Conservation (phyloP, 2,113 vertebrate genomes). For the Megaceryle maxima region DNA sequence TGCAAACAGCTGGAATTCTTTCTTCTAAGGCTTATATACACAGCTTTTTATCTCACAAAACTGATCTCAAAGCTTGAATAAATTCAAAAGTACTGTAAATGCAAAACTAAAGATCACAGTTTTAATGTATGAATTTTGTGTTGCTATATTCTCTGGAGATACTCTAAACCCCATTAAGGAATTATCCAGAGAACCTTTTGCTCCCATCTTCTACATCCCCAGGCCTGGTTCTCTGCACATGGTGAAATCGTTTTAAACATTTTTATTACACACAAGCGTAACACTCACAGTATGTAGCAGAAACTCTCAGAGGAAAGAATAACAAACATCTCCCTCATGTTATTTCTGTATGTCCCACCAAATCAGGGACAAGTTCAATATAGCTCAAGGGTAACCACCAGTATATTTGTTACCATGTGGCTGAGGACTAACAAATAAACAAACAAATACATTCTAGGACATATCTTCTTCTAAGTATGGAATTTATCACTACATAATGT, state of each 20-base stretch:
- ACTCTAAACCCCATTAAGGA: neutral
- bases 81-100: neutral
- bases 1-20: neutral
- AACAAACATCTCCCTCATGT: neutral
- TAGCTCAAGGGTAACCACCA: neutral
- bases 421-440: neutral
- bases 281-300: accelerated
- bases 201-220: neutral
- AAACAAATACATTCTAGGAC: neutral
- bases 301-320: neutral
- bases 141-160: neutral
- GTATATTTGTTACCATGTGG: neutral
- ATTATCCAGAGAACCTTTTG: neutral
- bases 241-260: neutral
- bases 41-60: neutral
- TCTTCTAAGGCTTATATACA: neutral
- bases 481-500: neutral
- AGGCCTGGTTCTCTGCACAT: neutral
- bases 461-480: neutral
- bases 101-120: neutral
- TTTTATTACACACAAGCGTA: neutral
- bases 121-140: neutral
- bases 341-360: neutral
- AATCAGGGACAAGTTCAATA: neutral
- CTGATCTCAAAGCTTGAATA: neutral